Evolutionary conservation across 2,113 vertebrate species (phyloP).

Genomic region (Chaenocephalus aceratus): DNA sequence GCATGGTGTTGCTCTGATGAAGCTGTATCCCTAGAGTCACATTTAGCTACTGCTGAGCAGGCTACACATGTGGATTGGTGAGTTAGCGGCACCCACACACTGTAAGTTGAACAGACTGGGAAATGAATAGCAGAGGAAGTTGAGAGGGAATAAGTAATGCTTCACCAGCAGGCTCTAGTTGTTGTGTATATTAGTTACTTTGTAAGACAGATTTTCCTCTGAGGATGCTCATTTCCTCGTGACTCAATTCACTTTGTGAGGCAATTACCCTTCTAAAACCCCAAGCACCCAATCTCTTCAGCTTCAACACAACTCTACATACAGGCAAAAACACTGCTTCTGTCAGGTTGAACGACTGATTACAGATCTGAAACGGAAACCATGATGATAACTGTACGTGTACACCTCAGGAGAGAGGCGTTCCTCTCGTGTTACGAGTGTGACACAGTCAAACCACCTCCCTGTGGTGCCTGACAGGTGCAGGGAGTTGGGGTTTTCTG

Average conservation of each 20-base stretch:
- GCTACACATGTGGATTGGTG: constrained; percentile 72
- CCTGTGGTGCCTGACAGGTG: constrained; percentile 77
- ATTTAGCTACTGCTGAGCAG: constrained; percentile 81
- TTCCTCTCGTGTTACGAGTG: constrained; percentile 58
- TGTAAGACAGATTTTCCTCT: constrained; percentile 70
- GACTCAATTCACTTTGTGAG: constrained; percentile 76
- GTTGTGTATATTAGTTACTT: constrained; percentile 77
- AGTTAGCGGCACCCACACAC: constrained; percentile 80
- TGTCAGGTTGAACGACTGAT: constrained; percentile 79
- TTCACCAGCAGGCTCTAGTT: constrained; percentile 68
- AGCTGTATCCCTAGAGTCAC: constrained; percentile 83
- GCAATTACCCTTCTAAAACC: constrained; percentile 77
- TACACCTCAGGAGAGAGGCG: constrained; percentile 78
- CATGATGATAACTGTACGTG: constrained; percentile 81
- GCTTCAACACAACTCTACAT: constrained; percentile 63
- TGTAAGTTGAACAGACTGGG: constrained; percentile 76
- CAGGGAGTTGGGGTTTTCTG: constrained; percentile 70
- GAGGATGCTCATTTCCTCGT: constrained; percentile 75
- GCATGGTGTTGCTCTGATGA: constrained; percentile 82
- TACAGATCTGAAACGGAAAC: constrained; percentile 78
- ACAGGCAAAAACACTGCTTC: constrained; percentile 64
- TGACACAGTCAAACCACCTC: constrained; percentile 75
- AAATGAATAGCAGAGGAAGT: constrained; percentile 77
- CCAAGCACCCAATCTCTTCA: constrained; percentile 64
- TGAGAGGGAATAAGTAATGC: constrained; percentile 81